phyloP scores from a whole-genome alignment of 2,888 invertebrate genomes.

The Scaptomyza tumidula region DNA sequence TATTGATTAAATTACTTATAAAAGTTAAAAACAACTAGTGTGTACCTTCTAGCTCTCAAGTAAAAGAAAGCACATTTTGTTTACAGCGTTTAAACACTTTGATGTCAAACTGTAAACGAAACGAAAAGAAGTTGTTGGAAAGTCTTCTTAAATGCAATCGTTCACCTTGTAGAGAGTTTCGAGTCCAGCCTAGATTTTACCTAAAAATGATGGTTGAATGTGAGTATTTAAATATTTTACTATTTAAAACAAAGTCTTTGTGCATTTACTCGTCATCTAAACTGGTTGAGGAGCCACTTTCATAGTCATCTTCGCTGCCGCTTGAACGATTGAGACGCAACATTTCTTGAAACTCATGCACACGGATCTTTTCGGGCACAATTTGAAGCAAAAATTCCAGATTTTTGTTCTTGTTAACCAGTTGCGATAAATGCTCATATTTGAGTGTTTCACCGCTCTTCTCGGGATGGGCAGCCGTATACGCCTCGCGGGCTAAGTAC shows the following conservation, averaged over 20 bases:
- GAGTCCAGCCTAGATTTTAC: too few species aligned
- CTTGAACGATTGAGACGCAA: slow-evolving; percentile 53
- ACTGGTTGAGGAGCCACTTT: slow-evolving; percentile 35
- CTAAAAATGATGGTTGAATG: too few species aligned
- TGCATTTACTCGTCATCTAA: slow-evolving; percentile 35
- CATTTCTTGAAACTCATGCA: slow-evolving; percentile 81
- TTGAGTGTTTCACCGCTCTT: slow-evolving; percentile 66
- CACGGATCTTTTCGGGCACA: slow-evolving; percentile 82
- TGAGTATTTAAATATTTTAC: not conserved
- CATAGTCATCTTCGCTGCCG: slow-evolving; percentile 49
- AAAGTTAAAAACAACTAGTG: too few species aligned
- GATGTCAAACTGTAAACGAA: too few species aligned
- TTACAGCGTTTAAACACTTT: too few species aligned
- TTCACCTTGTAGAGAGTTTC: too few species aligned
- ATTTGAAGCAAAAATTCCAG: slow-evolving; percentile 83
- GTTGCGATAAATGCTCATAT: slow-evolving; percentile 81
- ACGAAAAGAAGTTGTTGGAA: too few species aligned
- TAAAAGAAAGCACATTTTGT: too few species aligned
- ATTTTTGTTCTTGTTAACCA: slow-evolving; percentile 75
- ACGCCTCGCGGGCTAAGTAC: slow-evolving; percentile 78
- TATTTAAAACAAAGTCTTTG: not conserved
- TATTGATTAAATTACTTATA: too few species aligned
- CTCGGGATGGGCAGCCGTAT: slow-evolving; percentile 41
- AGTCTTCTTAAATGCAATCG: too few species aligned
- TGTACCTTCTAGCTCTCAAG: too few species aligned